Conservation (phyloP, 2,113 vertebrate species). For the Ariopsis seemanni region DNA sequence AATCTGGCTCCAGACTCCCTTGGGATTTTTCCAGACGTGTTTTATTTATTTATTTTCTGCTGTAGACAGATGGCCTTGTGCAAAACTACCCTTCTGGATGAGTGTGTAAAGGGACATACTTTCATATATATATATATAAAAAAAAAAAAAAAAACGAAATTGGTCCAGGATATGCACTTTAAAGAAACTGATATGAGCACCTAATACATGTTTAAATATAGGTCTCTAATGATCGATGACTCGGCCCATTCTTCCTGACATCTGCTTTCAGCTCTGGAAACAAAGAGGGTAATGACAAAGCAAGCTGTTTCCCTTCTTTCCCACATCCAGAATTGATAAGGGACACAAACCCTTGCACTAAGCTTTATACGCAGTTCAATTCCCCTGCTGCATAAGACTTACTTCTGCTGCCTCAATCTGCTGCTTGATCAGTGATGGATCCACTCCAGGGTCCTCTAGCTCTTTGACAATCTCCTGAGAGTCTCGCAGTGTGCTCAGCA, state of each 20-base stretch:
- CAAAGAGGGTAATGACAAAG: background rate
- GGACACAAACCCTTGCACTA: no score
- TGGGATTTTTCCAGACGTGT: no score
- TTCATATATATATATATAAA: no score
- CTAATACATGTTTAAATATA: background rate
- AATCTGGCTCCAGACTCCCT: no score
- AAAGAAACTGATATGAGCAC: background rate
- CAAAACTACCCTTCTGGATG: no score
- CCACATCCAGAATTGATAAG: background rate
- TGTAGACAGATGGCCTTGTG: no score
- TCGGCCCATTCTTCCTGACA: background rate
- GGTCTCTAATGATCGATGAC: background rate
- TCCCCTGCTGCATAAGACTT: background rate
- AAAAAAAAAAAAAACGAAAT: no score
- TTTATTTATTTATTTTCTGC: no score
- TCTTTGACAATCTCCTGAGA: conserved; percentile 94
- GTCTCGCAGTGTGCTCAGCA: conserved; percentile 91
- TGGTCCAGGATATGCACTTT: no score
- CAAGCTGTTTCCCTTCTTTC: background rate
- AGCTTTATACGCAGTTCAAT: background rate
- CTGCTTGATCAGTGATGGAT: conserved; percentile 98
- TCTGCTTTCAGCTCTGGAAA: background rate
- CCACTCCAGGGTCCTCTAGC: conserved; percentile 96
- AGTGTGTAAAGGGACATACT: no score
- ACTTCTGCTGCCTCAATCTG: conserved; percentile 98